These are phyloP conservation scores for Dipodomys merriami DNA, from an alignment of 2,113 vertebrate species.

Conservation along the genomic window DNA sequence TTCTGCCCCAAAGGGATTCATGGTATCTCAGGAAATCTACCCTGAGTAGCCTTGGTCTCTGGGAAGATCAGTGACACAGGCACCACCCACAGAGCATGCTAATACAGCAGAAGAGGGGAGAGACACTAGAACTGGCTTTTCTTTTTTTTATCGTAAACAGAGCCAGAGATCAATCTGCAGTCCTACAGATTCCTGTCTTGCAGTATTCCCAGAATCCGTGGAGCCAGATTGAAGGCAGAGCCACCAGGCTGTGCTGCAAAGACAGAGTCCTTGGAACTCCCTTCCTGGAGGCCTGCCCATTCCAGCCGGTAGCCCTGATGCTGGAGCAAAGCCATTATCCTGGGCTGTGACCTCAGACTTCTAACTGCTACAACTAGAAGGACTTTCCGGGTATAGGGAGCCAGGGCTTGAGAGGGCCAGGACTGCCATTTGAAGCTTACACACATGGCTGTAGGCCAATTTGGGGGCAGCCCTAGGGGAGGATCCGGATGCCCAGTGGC, in stretches of 20 bases:
- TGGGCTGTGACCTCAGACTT: background rate
- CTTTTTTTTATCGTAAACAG: too few species aligned
- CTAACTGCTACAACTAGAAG: background rate
- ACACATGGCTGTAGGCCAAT: background rate
- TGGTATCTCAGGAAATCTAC: background rate
- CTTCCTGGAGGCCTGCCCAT: too few species aligned
- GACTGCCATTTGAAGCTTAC: too few species aligned
- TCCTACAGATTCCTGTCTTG: too few species aligned
- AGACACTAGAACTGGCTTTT: background rate
- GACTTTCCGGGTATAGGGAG: background rate
- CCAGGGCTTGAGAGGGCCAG: background rate
- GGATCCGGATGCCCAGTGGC: too few species aligned
- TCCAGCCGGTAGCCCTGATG: background rate
- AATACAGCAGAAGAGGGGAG: background rate
- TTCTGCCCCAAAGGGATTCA: background rate
- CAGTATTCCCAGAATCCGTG: background rate
- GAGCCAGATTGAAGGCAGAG: background rate
- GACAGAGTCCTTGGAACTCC: background rate
- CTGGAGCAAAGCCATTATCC: background rate
- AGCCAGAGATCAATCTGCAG: too few species aligned
- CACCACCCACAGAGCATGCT: too few species aligned
- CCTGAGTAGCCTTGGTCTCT: background rate
- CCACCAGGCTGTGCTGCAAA: background rate
- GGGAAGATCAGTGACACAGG: rapidly evolving
- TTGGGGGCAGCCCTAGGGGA: rapidly evolving